Evolutionary conservation across 92 coral and sea anemone genomes (phyloP), one percentile per base, ranked within the genome.

Genomic region (Galaxea fascicularis): DNA sequence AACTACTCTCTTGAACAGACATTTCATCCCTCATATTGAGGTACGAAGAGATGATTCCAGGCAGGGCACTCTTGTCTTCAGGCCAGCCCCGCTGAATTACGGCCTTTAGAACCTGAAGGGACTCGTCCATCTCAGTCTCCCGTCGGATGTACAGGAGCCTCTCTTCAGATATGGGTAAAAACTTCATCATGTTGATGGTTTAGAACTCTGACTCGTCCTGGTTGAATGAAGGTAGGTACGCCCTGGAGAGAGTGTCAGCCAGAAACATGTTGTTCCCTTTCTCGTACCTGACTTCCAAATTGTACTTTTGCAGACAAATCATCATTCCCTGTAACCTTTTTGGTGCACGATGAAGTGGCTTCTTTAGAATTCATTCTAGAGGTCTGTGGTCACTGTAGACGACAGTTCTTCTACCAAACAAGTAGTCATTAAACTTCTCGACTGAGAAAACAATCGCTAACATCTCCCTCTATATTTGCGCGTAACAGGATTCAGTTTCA

Each of bases 361-460:
- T 49, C 54, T 49, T 69, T 20, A 30, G 21, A 9, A 69, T 69
- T 20, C 47, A 69, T 44, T 69, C 52, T 44, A 69, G 31, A 14
- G 52, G 47, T 1, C 12, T 69, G 49, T 69, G 74, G 24, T 69
- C 62, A n/a, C n/a, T n/a, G n/a, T n/a, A n/a, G n/a, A n/a, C n/a
- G n/a, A n/a, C n/a, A n/a, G n/a, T n/a, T n/a, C 56, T 83, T 73
- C 73, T 73, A 46, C 88, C 88, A 41, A 83, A 74, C 63, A 81
- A 59, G 59, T 74, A 83, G 64, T 69, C 74, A 69, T 69, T 44
- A 41, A 69, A 69, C 74, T 69, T 69, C 74, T 69, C 53, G 10
- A 69, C 30, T 22, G 73, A 49, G 63, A 58, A 83, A 58, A 83
- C 88, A 64, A 82, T 71, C 1, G 69, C 57, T 22, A 82, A 70